phyloP scores from a whole-genome alignment of 2,113 vertebrate genomes.

The Ranitomeya variabilis region DNA sequence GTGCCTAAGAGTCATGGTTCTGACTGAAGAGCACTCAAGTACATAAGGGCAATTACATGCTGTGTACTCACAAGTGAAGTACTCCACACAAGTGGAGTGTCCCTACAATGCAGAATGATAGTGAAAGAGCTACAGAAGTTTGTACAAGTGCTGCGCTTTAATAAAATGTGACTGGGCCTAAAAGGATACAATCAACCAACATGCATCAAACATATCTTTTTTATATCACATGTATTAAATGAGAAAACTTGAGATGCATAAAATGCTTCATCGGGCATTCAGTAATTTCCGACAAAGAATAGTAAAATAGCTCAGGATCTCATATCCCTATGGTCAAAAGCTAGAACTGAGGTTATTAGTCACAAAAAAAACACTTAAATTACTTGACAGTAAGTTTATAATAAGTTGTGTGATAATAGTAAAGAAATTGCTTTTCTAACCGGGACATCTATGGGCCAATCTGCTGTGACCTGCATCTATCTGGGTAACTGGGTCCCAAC shows the following conservation, averaged over 20 bases:
- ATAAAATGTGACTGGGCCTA: background rate
- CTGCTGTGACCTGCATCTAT: too few relatives aligned
- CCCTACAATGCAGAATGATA: background rate
- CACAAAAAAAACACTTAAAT: too few relatives aligned
- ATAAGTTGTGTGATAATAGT: too few relatives aligned
- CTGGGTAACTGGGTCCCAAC: too few relatives aligned
- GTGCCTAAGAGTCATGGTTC: background rate
- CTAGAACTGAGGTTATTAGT: too few relatives aligned
- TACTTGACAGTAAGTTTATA: too few relatives aligned
- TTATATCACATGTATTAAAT: background rate
- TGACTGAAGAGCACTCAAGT: background rate
- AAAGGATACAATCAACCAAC: background rate
- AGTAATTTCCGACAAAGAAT: background rate
- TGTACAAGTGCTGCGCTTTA: background rate
- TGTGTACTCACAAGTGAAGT: background rate
- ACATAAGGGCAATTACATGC: conserved; percentile 1
- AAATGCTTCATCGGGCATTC: too few relatives aligned
- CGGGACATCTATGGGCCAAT: too few relatives aligned
- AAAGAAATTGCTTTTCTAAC: too few relatives aligned
- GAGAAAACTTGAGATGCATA: background rate
- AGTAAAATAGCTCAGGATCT: background rate
- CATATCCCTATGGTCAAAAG: too few relatives aligned
- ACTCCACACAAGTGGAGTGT: background rate
- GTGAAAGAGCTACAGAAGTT: background rate
- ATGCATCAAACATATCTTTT: background rate